Percentiles rank a stretch among this genome's conserved stretches.
phyloP scores from a whole-genome alignment of 2,888 invertebrate genomes.

The Cephus nigrinus region DNA sequence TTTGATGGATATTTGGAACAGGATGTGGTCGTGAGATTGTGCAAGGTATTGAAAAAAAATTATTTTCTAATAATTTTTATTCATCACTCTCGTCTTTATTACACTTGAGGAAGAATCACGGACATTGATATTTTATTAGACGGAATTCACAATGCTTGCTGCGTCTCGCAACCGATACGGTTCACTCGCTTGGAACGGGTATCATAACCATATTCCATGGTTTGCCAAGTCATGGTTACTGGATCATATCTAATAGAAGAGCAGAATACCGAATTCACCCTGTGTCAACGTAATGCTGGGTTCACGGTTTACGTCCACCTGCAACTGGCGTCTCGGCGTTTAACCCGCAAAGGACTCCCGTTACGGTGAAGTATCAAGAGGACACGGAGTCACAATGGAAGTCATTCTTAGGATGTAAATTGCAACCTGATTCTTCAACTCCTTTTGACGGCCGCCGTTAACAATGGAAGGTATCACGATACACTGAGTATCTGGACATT shows the following conservation, averaged over 20 bases:
- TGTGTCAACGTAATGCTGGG: background rate
- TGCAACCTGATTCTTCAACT: background rate
- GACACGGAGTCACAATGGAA: background rate
- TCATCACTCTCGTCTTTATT: background rate
- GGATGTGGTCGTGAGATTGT: background rate
- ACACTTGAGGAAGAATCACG: background rate
- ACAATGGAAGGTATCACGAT: background rate
- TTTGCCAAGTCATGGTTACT: slow-evolving; percentile 4
- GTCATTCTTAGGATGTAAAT: background rate
- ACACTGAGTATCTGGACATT: background rate
- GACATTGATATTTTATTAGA: background rate
- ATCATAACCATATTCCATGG: slow-evolving; percentile 7
- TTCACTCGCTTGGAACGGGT: slow-evolving; percentile 8
- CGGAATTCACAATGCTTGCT: background rate
- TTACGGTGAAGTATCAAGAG: background rate
- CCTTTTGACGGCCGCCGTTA: background rate
- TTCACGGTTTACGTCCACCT: background rate
- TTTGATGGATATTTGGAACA: background rate
- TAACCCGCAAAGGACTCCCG: background rate
- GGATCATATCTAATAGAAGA: background rate
- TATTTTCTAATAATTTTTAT: background rate
- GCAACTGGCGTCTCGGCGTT: background rate
- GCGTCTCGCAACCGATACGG: slow-evolving; percentile 2
- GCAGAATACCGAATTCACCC: background rate
- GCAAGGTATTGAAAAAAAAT: no score